Conservation (phyloP, 2,888 invertebrate genomes). For the Zonitis immaculata region DNA sequence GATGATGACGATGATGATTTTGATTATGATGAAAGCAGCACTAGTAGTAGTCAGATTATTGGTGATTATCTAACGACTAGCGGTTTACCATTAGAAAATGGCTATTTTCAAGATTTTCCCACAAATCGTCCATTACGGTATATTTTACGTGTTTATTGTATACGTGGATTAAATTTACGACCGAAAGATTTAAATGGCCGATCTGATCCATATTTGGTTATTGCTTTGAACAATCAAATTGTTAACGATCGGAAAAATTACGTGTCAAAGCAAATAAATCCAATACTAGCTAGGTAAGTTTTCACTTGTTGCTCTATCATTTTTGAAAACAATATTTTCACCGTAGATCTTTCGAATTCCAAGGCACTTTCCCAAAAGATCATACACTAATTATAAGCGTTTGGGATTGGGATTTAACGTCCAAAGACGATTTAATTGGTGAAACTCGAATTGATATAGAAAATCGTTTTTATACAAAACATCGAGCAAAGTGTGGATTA, state of each 20-base stretch:
- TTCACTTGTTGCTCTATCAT: too few species aligned
- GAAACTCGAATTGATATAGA: conserved; percentile 82
- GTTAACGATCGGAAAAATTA: conserved; percentile 66
- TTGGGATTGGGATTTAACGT: conserved; percentile 67
- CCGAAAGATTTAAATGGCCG: conserved; percentile 66
- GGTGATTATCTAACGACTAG: conserved; percentile 47
- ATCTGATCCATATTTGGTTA: conserved; percentile 72
- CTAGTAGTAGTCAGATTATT: too few species aligned
- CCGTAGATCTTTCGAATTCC: conserved; percentile 72
- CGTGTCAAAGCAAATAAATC: conserved; percentile 70
- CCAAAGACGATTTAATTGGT: conserved; percentile 76
- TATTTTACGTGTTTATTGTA: conserved; percentile 71
- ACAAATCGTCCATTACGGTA: conserved; percentile 58
- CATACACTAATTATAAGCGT: conserved; percentile 68
- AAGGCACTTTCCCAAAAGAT: conserved; percentile 69
- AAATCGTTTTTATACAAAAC: conserved; percentile 75
- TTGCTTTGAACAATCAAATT: conserved; percentile 62
- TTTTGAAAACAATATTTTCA: too few species aligned
- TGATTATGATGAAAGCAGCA: too few species aligned
- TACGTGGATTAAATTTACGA: conserved; percentile 66
- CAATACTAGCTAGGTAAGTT: conserved; percentile 73
- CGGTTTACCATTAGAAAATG: conserved; percentile 56
- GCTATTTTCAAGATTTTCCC: conserved; percentile 59
- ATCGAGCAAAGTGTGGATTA: conserved; percentile 75
- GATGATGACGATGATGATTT: too few species aligned